Evolutionary conservation across 2,113 vertebrate genomes (phyloP), one percentile per base, ranked within the genome.

Genomic region (Zootoca vivipara): DNA sequence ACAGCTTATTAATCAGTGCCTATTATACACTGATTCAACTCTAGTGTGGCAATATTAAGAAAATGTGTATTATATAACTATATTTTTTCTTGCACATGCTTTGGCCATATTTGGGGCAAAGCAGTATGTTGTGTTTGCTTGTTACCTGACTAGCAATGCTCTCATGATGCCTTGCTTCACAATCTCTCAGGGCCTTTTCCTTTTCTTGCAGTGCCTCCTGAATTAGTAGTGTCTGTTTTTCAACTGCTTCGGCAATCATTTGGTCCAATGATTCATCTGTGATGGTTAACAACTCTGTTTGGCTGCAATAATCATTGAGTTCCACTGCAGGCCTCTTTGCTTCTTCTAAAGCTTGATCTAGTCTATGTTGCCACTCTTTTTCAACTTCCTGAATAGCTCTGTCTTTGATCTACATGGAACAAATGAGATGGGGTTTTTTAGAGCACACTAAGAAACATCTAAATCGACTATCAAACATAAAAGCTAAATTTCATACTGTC

Each of bases 71-170:
- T 67, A 67, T 26, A 9, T 9, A 46, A 78, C 2, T 2, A 38
- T 38, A 33, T 78, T 52, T 77, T 81, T 30, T 15, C 33, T 72
- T 65, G 56, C 7, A 1, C 12, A 8, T 33, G 24, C 33, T 65
- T 24, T 13, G 74, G 12, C 5, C 38, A 52, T 40, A 58, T 62
- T 86, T 28, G 42, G 82, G 30, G 33, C 6, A 85, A 46, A 73
- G 3, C 88, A 87, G 65, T 58, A 22, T 40, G 15, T 85, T 0
- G 81, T 35, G 9, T 28, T n/a, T 86, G 58, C 87, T 83, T 40
- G 40, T 95, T 91, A 99, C 98, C 98, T 99, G 97, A 83, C 94
- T 96, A 78, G 97, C 88, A 92, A 98, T 93, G 75, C 96, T 97
- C 85, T 98, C 96, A 91, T 73, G 91, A 90, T 97, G 96, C 89